phyloP scores from a whole-genome alignment of 2,888 invertebrate species.

The Tipula unca region DNA sequence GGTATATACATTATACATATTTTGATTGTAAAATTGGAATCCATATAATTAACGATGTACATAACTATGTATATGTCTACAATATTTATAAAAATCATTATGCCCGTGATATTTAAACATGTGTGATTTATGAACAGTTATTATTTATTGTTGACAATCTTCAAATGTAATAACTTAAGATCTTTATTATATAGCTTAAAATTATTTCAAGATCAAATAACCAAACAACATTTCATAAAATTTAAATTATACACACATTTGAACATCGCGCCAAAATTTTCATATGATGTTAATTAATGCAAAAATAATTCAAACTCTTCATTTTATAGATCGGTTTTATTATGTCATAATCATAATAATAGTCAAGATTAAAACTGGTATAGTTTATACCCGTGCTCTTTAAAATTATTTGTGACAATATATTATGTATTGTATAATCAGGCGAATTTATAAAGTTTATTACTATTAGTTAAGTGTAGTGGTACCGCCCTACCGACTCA shows the following conservation, averaged over 20 bases:
- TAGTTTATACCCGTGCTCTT: neutral
- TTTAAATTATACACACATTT: neutral
- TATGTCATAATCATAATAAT: neutral
- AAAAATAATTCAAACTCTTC: neutral
- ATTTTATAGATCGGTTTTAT: neutral
- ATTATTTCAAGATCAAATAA: neutral
- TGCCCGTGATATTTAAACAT: neutral
- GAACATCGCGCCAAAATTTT: neutral
- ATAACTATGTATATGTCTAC: neutral
- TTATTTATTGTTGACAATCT: neutral
- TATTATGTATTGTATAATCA: too few relatives aligned
- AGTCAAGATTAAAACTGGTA: too few relatives aligned
- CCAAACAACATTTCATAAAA: neutral
- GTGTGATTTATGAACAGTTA: neutral
- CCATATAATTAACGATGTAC: neutral
- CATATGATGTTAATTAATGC: neutral
- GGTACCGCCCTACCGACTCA: too few relatives aligned
- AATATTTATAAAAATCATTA: neutral
- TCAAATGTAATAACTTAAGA: neutral
- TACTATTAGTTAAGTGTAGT: too few relatives aligned
- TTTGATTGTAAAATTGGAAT: too few relatives aligned
- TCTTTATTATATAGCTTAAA: neutral
- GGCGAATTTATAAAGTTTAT: too few relatives aligned
- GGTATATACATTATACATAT: neutral
- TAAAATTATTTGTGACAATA: neutral